A percentile compares a stretch with the other conserved stretches of the same genome.
These are phyloP conservation scores for Stictocephala bisonia DNA, from an alignment of 2,888 invertebrate species.

Conservation along the genomic window DNA sequence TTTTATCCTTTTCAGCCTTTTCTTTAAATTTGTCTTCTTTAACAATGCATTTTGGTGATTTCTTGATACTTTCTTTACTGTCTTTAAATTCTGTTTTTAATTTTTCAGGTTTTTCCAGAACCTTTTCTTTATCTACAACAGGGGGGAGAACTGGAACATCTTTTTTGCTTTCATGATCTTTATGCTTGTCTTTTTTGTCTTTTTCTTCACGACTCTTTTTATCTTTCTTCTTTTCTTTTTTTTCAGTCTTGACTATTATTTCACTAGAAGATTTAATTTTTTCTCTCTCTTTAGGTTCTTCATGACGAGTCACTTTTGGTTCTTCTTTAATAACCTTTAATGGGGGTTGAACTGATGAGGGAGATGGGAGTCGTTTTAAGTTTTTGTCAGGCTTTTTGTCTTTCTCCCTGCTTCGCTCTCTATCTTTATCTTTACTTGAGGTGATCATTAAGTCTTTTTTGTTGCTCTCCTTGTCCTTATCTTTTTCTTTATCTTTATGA, in stretches of 20 bases:
- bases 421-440: slow-evolving; percentile 67
- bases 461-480: slow-evolving; percentile 65
- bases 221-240: slow-evolving; percentile 69
- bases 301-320: slow-evolving; percentile 58
- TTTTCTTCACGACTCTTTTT: slow-evolving; percentile 67
- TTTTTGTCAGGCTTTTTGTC: slow-evolving; percentile 62
- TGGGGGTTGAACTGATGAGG: slow-evolving; percentile 1
- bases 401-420: slow-evolving; percentile 72
- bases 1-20: slow-evolving; percentile 51
- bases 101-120: slow-evolving; percentile 56
- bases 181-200: slow-evolving; percentile 68
- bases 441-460: slow-evolving; percentile 65
- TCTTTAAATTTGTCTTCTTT: slow-evolving; percentile 60
- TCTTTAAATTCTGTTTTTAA: slow-evolving; percentile 63
- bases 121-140: slow-evolving; percentile 61
- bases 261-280: slow-evolving; percentile 32
- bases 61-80: slow-evolving; percentile 62
- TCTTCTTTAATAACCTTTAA: slow-evolving; percentile 63
- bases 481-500: slow-evolving; percentile 68
- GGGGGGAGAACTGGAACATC: slow-evolving; percentile 11
- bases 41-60: slow-evolving; percentile 49
- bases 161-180: slow-evolving; percentile 65
- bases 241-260: slow-evolving; percentile 62
- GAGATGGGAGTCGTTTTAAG: slow-evolving; percentile 55
- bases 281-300: slow-evolving; percentile 24